These are phyloP conservation scores for Clamator glandarius DNA, from an alignment of 2,797 vertebrate genomes.

Conservation along the genomic window DNA sequence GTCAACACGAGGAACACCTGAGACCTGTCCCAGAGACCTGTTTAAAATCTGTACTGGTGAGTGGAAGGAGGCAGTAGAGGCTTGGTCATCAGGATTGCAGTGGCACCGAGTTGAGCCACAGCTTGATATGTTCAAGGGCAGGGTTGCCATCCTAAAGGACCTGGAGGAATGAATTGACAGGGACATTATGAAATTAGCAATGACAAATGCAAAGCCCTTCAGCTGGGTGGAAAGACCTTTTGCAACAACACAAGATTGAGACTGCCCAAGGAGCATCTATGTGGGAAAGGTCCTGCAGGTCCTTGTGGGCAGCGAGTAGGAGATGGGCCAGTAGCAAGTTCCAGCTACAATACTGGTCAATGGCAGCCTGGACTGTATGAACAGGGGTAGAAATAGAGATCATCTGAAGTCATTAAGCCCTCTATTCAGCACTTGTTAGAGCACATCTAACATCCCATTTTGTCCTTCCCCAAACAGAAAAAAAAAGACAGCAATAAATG, in stretches of 20 bases:
- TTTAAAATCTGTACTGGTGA: not conserved
- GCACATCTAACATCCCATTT: not conserved
- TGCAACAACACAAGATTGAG: not conserved
- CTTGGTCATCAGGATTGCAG: not conserved
- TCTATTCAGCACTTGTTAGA: not conserved
- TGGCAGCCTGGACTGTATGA: not conserved
- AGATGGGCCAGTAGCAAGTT: not conserved
- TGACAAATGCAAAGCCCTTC: not conserved
- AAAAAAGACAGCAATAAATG: not conserved
- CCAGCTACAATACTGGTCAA: fast-evolving
- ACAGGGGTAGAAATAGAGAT: not conserved
- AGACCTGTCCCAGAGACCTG: not conserved
- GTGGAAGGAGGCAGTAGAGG: not conserved
- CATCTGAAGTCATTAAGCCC: not conserved
- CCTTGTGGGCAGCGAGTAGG: not conserved
- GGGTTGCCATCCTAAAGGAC: not conserved
- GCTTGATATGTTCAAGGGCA: not conserved
- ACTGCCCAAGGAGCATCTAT: not conserved
- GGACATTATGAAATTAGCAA: not conserved
- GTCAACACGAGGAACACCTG: not conserved
- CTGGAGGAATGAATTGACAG: not conserved
- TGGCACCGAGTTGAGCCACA: not conserved
- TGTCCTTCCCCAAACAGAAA: not conserved
- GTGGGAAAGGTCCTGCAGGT: not conserved
- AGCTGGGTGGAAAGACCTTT: not conserved